Base-by-base conservation (phyloP, 2,888 invertebrate species). In the Congeria kusceri region DNA sequence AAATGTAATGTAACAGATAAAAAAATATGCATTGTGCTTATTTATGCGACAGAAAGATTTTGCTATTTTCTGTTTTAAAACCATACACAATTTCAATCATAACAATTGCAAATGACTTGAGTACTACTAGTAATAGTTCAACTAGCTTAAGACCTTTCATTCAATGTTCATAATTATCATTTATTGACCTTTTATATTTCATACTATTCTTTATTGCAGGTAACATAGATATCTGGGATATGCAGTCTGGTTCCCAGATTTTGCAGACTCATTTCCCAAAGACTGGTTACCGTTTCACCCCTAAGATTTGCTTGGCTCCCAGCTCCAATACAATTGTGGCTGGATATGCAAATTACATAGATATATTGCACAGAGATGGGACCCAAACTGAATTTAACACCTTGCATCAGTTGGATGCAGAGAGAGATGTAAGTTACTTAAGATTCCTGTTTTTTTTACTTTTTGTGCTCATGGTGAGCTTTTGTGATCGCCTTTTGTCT, bases 151-250 rank as follows among this genome's bases (percentile, higher is more conserved):
- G n/a, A n/a, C n/a, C n/a, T n/a, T n/a, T n/a, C n/a, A n/a, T n/a
- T n/a, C n/a, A n/a, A n/a, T n/a, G n/a, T n/a, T n/a, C n/a, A n/a
- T n/a, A n/a, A n/a, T n/a, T n/a, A n/a, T n/a, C n/a, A n/a, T n/a
- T n/a, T n/a, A n/a, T n/a, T n/a, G n/a, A n/a, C n/a, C n/a, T n/a
- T n/a, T n/a, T n/a, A n/a, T n/a, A n/a, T 13, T 61, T 28, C 15
- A 25, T 49, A 15, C 18, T 47, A 49, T 25, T 39, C 23, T 29
- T 53, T 56, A 28, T 66, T 77, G 1, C 66, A 92, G 92, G 91
- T 57, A 86, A 88, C 86, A 87, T 92, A 23, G 92, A 92, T 75
- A 80, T 91, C 4, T 92, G 92, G 92, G 81, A 78, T 39, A 87
- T 90, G 64, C 84, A 86, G 5, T 82, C 79, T 25, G 86, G 86